Base-by-base conservation (phyloP, 2,113 vertebrate species). In the Stigmatopora nigra region DNA sequence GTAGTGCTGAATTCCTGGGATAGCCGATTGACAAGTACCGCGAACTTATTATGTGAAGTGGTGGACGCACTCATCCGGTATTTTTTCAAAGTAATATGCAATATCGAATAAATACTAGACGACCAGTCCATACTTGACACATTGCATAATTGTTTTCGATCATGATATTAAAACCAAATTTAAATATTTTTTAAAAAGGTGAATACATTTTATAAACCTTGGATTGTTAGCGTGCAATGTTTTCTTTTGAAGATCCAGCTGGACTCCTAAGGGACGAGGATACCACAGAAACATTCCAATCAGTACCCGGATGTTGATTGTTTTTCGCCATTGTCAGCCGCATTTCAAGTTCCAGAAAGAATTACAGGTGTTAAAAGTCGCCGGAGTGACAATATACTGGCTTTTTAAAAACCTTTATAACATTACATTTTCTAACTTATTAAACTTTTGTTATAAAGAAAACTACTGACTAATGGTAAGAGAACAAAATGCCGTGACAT, bases 21-120 rank as follows among this genome's bases (percentile, higher is more conserved):
- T 82, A 81, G 82, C 84, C 87, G 82, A 87, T 77, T 87, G 87
- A 86, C 85, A 88, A 84, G 80, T 74, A 72, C 67, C 69, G 73
- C 66, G 67, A 66, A 44, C 53, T 74, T 78, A 63, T 7, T 25
- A n/a, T 4, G 44, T 16, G 20, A 47, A 56, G 45, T 2, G 10
- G 55, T 16, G 1, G 2, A 11, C 0, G 0, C 19, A 1, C 2
- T 55, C 61, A 53, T 82, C 79, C 76, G 69, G 38, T 25, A 7
- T 1, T 5, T 10, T 44, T 13, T 65, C 1, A 1, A 13, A 64
- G 3, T 38, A 61, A 44, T 9, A 9, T 17, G 11, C 10, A 1
- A 17, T 11, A 9, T n/a, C 10, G 25, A 60, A 41, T 7, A 13
- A 25, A 31, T 31, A 31, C 11, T 14, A 13, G 3, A 1, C 52